These are phyloP conservation scores for Rhinogobius similis DNA, from an alignment of 2,113 vertebrate species.

Conservation along the genomic window DNA sequence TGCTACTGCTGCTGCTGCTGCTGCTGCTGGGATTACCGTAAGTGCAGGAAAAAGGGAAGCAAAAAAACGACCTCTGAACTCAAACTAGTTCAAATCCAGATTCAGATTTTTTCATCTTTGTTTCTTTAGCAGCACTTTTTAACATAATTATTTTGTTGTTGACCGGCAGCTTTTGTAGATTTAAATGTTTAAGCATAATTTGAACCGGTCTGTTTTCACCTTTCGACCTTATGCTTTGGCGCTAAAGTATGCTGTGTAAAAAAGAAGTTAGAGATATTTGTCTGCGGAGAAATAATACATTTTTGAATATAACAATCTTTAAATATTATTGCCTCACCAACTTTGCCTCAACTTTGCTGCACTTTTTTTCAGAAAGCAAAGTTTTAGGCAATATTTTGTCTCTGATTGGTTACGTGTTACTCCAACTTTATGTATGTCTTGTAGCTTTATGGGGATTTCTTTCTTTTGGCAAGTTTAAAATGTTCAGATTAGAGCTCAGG, in stretches of 20 bases:
- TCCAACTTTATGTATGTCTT: neutral
- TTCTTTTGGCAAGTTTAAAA: too few species aligned
- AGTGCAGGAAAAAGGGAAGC: constrained; percentile 34
- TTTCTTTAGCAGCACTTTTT: constrained; percentile 6
- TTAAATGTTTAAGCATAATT: constrained; percentile 29
- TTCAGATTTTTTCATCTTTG: constrained; percentile 32
- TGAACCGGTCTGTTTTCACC: constrained; percentile 27
- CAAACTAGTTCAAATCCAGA: constrained; percentile 17
- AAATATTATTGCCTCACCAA: neutral
- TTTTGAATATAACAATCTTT: neutral
- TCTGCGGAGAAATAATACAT: neutral
- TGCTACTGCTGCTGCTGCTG: constrained; percentile 64
- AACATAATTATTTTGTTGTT: too few species aligned
- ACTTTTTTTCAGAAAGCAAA: neutral
- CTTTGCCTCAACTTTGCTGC: neutral
- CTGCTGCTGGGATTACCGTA: constrained; percentile 52
- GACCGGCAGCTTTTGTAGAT: too few species aligned
- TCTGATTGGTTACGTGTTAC: neutral
- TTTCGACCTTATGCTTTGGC: constrained; percentile 7
- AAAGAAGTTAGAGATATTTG: neutral
- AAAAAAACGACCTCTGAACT: constrained; percentile 38
- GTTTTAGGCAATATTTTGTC: too few species aligned
- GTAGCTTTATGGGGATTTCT: neutral
- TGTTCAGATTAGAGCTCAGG: too few species aligned
- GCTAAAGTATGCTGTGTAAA: neutral